Evolutionary conservation across 2,113 vertebrate genomes (phyloP).

Genomic region (Columba livia): DNA sequence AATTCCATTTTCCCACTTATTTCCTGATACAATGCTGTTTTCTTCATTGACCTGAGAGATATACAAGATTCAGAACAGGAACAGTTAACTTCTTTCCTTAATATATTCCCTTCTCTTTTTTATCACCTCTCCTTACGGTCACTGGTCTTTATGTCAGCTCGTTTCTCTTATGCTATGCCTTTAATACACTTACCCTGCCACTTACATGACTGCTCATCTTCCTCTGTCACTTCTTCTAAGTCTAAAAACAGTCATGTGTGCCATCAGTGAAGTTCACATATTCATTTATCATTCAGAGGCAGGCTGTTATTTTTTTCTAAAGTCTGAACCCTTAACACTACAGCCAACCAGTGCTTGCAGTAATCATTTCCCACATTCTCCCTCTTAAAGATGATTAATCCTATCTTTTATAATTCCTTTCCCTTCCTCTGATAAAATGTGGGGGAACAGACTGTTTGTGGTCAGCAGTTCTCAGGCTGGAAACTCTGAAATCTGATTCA

Average conservation of each 20-base stretch:
- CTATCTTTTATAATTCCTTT: conserved; percentile 44
- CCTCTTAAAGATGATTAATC: conserved; percentile 54
- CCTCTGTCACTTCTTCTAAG: conserved; percentile 61
- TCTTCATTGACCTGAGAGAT: neutral
- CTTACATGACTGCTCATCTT: conserved; percentile 59
- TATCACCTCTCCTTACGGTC: conserved; percentile 58
- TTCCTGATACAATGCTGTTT: neutral
- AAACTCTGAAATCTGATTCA: neutral
- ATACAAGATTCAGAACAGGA: neutral
- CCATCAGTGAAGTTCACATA: conserved; percentile 39
- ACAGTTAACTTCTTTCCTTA: conserved; percentile 49
- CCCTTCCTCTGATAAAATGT: conserved; percentile 15
- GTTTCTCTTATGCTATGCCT: conserved; percentile 47
- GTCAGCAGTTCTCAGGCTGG: conserved; percentile 18
- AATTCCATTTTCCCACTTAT: neutral
- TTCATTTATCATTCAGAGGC: conserved; percentile 62
- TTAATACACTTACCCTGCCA: conserved; percentile 60
- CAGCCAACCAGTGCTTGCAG: neutral
- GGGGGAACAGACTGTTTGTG: neutral
- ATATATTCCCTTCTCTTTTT: conserved; percentile 38
- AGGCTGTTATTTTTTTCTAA: conserved; percentile 42
- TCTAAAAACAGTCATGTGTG: conserved; percentile 45
- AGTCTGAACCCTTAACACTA: conserved; percentile 23
- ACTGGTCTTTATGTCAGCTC: conserved; percentile 61
- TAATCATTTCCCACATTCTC: conserved; percentile 21